Conservation (phyloP, 2,113 vertebrate species). For the Perca fluviatilis region DNA sequence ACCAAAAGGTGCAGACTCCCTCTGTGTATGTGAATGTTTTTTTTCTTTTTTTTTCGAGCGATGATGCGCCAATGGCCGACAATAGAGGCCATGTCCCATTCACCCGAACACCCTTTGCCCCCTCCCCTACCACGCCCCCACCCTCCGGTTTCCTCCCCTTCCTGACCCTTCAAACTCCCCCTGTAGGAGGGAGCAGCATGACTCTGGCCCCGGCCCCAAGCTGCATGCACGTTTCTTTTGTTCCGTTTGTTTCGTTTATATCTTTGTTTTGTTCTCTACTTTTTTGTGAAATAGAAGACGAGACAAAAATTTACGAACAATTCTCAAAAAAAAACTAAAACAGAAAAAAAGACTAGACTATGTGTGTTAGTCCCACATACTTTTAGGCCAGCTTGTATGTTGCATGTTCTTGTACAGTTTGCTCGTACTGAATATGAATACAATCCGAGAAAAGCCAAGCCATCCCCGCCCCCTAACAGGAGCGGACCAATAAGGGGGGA, state of each 20-base stretch:
- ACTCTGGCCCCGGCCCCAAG: constrained; percentile 89
- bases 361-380: constrained; percentile 96
- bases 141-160: constrained; percentile 65
- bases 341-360: constrained; percentile 91
- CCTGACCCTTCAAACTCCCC: constrained; percentile 84
- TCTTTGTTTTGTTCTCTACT: constrained; percentile 53
- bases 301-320: constrained; percentile 79
- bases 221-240: constrained; percentile 90
- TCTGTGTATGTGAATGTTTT: constrained; percentile 76
- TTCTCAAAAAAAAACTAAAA: constrained; percentile 81
- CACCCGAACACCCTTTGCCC: constrained; percentile 40
- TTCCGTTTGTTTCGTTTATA: constrained; percentile 51
- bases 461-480: constrained; percentile 88
- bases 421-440: constrained; percentile 96
- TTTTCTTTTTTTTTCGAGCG: constrained; percentile 68
- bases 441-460: constrained; percentile 97
- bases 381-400: constrained; percentile 98
- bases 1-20: constrained; percentile 80
- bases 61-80: constrained; percentile 41
- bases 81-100: constrained; percentile 45
- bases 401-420: constrained; percentile 99
- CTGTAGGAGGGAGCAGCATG: constrained; percentile 94
- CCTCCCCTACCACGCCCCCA: not conserved
- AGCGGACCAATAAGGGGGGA: constrained; percentile 88
- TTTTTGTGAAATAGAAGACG: constrained; percentile 85